phyloP scores from a whole-genome alignment of 2,888 invertebrate genomes.

The Patella ulyssiponensis region DNA sequence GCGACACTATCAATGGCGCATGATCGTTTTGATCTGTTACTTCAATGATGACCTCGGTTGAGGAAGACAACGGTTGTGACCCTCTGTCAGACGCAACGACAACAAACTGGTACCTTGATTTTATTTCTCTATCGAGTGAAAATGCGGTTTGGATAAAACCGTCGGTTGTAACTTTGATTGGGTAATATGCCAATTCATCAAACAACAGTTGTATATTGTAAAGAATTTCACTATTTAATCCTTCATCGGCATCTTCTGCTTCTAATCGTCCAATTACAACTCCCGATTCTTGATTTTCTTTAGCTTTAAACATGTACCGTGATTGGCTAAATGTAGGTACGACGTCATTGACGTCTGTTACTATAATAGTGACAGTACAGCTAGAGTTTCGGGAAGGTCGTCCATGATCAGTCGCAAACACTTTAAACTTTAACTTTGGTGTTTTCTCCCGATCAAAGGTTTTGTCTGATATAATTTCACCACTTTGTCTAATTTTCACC shows the following conservation, averaged over 20 bases:
- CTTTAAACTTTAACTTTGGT: slow-evolving; percentile 39
- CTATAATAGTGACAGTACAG: slow-evolving; percentile 11
- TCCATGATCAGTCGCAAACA: slow-evolving; percentile 16
- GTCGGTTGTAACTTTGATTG: slow-evolving; percentile 47
- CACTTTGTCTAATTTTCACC: slow-evolving; percentile 50
- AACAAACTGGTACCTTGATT: slow-evolving; percentile 45
- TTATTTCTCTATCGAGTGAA: slow-evolving; percentile 54
- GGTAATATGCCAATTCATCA: slow-evolving; percentile 28
- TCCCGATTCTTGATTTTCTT: slow-evolving; percentile 13
- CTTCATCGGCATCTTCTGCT: slow-evolving; percentile 13
- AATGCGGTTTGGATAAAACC: slow-evolving; percentile 47
- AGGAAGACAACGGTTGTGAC: slow-evolving; percentile 51
- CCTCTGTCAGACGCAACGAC: slow-evolving; percentile 57
- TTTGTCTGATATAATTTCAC: slow-evolving; percentile 52
- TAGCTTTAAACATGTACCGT: slow-evolving; percentile 1
- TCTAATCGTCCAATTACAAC: slow-evolving; percentile 11
- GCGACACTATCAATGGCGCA: slow-evolving; percentile 54
- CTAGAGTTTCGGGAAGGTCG: background rate
- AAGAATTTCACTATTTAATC: slow-evolving; percentile 5
- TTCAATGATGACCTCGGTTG: slow-evolving; percentile 46
- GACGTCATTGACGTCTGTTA: slow-evolving; percentile 23
- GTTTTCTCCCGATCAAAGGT: slow-evolving; percentile 52
- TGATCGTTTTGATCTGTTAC: slow-evolving; percentile 62
- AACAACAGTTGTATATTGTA: background rate
- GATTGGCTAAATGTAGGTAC: slow-evolving; percentile 14